Conservation (phyloP, 2,797 vertebrate species). For the Rhinoraja longicauda region DNA sequence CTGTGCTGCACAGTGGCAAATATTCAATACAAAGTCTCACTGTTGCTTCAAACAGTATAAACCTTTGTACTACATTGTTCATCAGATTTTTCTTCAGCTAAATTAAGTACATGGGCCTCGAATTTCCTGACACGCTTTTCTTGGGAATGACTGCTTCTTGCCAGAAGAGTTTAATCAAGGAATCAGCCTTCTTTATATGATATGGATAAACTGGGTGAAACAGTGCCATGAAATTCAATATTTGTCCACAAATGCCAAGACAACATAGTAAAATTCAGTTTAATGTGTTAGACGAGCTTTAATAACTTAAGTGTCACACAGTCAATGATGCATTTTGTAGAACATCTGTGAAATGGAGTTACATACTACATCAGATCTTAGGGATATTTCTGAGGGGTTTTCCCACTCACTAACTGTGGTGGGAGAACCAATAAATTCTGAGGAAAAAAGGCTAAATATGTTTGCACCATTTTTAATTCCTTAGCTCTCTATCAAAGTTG, state of each 20-base stretch:
- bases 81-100: not conserved
- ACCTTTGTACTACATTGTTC: not conserved
- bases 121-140: not conserved
- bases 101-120: not conserved
- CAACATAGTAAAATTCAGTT: not conserved
- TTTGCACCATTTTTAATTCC: not conserved
- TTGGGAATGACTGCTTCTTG: not conserved
- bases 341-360: not conserved
- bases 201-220: not conserved
- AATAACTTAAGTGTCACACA: not conserved
- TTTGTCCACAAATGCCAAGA: not conserved
- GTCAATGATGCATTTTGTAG: not conserved
- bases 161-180: not conserved
- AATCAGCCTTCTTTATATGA: not conserved
- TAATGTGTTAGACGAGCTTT: not conserved
- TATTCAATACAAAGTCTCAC: not conserved
- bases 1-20: not conserved
- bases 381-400: not conserved
- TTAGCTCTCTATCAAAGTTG: not conserved
- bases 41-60: slow-evolving; percentile 1
- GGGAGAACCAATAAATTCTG: not conserved
- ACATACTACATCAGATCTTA: not conserved
- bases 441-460: not conserved
- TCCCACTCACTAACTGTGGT: not conserved
- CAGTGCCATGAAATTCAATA: not conserved